A percentile compares a stretch with the other conserved stretches of the same genome.
Evolutionary conservation across 2,888 invertebrate genomes (phyloP).

Genomic region (Scotopteryx bipunctaria): DNA sequence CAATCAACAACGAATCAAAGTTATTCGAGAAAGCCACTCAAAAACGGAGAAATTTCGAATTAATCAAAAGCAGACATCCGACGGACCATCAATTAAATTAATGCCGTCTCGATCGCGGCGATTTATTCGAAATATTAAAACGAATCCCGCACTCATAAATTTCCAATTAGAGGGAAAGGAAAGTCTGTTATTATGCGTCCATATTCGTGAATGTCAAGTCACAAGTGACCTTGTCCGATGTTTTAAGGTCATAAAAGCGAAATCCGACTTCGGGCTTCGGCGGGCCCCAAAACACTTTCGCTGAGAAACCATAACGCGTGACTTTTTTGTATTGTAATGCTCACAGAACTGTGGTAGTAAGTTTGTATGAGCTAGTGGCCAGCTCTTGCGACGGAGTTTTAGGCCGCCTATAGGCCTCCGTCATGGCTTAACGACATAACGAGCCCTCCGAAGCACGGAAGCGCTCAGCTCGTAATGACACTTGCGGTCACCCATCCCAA

Average conservation of each 20-base stretch:
- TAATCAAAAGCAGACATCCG: slow-evolving; percentile 23
- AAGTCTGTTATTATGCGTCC: slow-evolving; percentile 25
- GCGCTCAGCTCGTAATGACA: too few species aligned
- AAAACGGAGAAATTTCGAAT: slow-evolving; percentile 21
- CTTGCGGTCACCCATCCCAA: too few species aligned
- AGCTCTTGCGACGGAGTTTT: too few species aligned
- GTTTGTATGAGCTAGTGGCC: too few species aligned
- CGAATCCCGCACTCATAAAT: slow-evolving; percentile 27
- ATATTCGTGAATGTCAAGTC: slow-evolving; percentile 25
- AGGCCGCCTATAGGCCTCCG: too few species aligned
- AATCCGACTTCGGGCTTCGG: slow-evolving; percentile 43
- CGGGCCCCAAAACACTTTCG: slow-evolving; percentile 58
- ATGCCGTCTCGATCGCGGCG: slow-evolving; percentile 9
- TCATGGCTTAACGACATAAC: too few species aligned
- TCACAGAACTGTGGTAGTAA: too few species aligned
- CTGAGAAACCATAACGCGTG: slow-evolving; percentile 40
- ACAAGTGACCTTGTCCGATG: slow-evolving; percentile 29
- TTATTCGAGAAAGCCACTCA: slow-evolving; percentile 14
- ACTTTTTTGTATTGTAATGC: slow-evolving; percentile 14
- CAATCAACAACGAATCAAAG: slow-evolving; percentile 1
- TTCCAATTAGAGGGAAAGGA: slow-evolving; percentile 34
- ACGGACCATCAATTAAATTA: slow-evolving; percentile 18
- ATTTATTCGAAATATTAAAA: slow-evolving; percentile 12
- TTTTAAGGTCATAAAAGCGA: slow-evolving; percentile 55
- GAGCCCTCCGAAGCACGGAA: too few species aligned